A percentile compares a stretch with the other conserved stretches of the same genome.
These are phyloP conservation scores for Microcebus ravelobensis DNA, from an alignment of 2,113 vertebrate species.

Conservation along the genomic window DNA sequence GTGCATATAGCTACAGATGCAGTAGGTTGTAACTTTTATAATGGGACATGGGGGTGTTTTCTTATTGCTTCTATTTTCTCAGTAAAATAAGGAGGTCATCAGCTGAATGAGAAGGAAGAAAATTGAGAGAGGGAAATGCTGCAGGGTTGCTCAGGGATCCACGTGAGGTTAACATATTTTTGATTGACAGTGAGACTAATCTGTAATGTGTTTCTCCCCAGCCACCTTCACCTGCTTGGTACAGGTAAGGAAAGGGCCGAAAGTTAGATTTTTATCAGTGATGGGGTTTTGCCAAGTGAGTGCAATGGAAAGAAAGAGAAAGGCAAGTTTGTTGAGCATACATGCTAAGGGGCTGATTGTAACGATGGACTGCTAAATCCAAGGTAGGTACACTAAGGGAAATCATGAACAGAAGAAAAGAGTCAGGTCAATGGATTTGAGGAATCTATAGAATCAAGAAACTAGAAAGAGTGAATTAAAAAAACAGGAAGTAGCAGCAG, in stretches of 20 bases:
- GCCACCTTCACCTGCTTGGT: not conserved
- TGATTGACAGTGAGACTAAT: not conserved
- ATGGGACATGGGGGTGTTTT: not conserved
- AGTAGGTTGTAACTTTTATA: not conserved
- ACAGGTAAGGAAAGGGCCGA: not conserved
- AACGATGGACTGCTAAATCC: not conserved
- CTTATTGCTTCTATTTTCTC: not conserved
- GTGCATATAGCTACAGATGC: not conserved
- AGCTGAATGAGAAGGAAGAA: not conserved
- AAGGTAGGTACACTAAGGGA: not conserved
- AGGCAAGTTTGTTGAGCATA: not conserved
- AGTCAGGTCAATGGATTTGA: not conserved
- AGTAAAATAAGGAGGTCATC: not conserved
- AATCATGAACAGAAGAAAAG: not conserved
- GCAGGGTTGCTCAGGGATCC: not conserved
- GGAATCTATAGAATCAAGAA: not conserved
- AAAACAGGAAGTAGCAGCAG: not conserved
- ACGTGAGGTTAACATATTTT: not conserved
- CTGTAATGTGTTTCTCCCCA: not conserved
- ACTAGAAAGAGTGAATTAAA: not conserved
- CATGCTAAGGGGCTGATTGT: not conserved
- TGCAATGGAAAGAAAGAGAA: not conserved
- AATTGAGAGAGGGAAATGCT: not conserved
- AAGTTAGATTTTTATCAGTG: not conserved
- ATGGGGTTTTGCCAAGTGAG: not conserved